Conservation (phyloP, 2,113 vertebrate genomes). For the Egretta garzetta region DNA sequence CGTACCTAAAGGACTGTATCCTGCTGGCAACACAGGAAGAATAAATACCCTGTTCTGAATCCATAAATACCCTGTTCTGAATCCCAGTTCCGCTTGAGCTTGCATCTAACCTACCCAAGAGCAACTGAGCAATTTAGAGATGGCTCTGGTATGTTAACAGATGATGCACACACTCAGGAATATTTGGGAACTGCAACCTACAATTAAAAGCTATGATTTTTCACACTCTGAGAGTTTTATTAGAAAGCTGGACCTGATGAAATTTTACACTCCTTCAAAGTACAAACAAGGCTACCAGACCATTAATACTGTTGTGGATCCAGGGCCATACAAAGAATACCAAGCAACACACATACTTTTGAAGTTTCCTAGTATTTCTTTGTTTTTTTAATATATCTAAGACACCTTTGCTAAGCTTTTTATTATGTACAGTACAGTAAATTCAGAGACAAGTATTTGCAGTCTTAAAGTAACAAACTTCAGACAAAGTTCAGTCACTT, state of each 20-base stretch:
- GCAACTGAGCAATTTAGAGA: neutral
- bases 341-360: neutral
- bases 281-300: neutral
- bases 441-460: neutral
- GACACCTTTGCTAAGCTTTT: neutral
- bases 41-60: neutral
- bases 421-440: neutral
- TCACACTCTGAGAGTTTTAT: neutral
- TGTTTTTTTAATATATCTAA: neutral
- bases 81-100: neutral
- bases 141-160: neutral
- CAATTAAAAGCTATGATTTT: neutral
- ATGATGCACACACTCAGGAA: neutral
- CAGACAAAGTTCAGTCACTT: neutral
- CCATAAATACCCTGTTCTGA: neutral
- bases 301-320: neutral
- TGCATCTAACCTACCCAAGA: neutral
- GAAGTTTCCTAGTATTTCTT: neutral
- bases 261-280: neutral
- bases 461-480: neutral
- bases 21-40: neutral
- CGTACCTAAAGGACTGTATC: fast-evolving
- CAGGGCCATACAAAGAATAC: neutral
- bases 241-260: neutral
- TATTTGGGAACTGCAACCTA: neutral